Base-by-base conservation (phyloP, 2,113 vertebrate species). In the Dicentrarchus labrax region DNA sequence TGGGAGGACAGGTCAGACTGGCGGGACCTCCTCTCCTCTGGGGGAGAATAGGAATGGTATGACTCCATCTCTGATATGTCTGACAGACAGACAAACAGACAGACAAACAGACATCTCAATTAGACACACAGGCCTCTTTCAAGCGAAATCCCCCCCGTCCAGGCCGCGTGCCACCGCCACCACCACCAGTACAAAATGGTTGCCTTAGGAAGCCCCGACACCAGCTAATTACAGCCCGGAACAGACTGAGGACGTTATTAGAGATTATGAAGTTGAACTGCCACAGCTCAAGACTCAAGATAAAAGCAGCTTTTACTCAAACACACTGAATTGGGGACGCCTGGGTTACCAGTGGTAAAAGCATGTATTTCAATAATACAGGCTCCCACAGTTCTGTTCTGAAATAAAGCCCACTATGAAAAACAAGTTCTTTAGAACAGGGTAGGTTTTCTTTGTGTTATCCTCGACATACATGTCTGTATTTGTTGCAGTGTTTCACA, bases 41-140 rank as follows among this genome's bases (percentile, higher is more conserved):
- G 96, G 69, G 97, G 96, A 5, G 97, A 98, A 88, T 96, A 96
- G 17, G 97, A 98, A 65, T 95, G 96, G 87, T 97, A 97, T 17
- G 98, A 99, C 87, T 98, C 98, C 92, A 98, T 96, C 94, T 99
- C 98, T 6, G 97, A 99, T 85, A 98, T 95, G 90, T 98, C 97
- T 98, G 88, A 72, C 84, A 48, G 48, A 76, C 56, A 77, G 50
- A 70, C 68, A 86, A 11, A 81, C 65, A 80, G 48, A 71, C 47
- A 90, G 21, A 81, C 65, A 80, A 43, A 71, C 47, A 90, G 21
- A 81, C 54, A 71, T 50, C 4, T 53, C 54, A 51, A 36, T 79
- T 43, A 86, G 71, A 72, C 64, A 80, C n/a, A 79, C n/a, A 39
- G 6, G 41, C 17, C 5, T 57, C n/a, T 57, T 61, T 61, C 4